phyloP scores from a whole-genome alignment of 1,140 invertebrate species.

The Ooceraea biroi region DNA sequence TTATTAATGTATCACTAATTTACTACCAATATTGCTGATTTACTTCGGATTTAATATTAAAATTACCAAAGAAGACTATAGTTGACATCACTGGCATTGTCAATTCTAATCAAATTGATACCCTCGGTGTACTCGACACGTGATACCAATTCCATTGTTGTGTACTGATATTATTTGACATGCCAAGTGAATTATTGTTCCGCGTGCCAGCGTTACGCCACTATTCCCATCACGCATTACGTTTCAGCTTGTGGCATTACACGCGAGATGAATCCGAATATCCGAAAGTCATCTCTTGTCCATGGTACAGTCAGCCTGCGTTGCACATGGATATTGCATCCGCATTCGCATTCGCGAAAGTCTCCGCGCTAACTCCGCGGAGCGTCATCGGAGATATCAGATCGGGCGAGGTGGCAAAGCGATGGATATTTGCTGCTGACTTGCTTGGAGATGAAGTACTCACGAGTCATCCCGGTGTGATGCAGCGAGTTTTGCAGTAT shows the following conservation, averaged over 20 bases:
- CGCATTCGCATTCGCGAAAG: slow-evolving; percentile 46
- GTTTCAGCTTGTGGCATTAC: slow-evolving; percentile 47
- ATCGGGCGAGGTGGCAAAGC: slow-evolving; percentile 42
- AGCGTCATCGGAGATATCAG: slow-evolving; percentile 53
- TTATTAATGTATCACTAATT: too few relatives aligned
- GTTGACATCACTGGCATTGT: neutral
- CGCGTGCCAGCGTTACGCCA: slow-evolving; percentile 48
- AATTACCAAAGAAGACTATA: neutral
- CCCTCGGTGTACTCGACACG: neutral
- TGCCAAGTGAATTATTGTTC: slow-evolving; percentile 42
- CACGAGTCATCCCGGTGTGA: slow-evolving; percentile 50
- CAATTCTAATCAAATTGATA: neutral
- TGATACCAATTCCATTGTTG: neutral
- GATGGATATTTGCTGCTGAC: slow-evolving; percentile 59
- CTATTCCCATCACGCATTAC: slow-evolving; percentile 55
- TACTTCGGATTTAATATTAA: neutral
- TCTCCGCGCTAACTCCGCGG: slow-evolving; percentile 40
- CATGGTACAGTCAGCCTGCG: slow-evolving; percentile 25
- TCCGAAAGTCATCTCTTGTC: slow-evolving; percentile 46
- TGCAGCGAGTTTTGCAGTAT: slow-evolving; percentile 38
- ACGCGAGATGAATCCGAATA: slow-evolving; percentile 55
- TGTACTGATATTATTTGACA: slow-evolving; percentile 29
- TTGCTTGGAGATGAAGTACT: slow-evolving; percentile 56
- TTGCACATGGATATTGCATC: slow-evolving; percentile 48
- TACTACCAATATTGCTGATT: neutral